Evolutionary conservation across 2,797 vertebrate genomes (phyloP).

Genomic region (Pangasius larnaudii): DNA sequence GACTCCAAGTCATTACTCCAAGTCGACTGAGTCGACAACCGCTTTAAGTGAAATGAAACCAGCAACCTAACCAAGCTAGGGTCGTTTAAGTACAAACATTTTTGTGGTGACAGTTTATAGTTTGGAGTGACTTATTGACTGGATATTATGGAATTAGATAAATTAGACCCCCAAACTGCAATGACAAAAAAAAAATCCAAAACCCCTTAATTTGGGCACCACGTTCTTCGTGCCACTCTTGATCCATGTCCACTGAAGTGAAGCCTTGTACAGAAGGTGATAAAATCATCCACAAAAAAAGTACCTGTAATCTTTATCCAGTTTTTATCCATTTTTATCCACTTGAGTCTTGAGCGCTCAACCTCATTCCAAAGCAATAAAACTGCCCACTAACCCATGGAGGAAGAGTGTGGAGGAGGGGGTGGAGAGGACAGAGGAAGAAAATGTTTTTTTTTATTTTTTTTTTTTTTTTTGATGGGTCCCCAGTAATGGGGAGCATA

Average conservation of each 20-base stretch:
- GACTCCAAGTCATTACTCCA: background rate
- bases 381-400: background rate
- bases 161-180: background rate
- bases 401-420: background rate
- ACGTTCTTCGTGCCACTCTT: background rate
- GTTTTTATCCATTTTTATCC: background rate
- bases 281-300: background rate
- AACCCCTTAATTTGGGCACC: background rate
- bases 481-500: conserved; percentile 27
- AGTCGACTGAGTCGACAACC: background rate
- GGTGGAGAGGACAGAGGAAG: background rate
- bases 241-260: background rate
- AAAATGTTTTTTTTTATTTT: background rate
- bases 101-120: background rate
- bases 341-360: background rate
- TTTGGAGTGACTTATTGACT: background rate
- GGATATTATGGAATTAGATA: background rate
- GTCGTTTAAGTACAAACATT: background rate
- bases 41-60: background rate
- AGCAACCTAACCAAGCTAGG: background rate
- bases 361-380: background rate
- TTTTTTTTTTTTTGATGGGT: background rate
- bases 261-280: background rate
- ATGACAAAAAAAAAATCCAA: background rate
- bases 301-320: background rate